Evolutionary conservation across 2,888 invertebrate species (phyloP), one percentile per base, ranked within the genome.

Genomic region (Drosophila macrospina): DNA sequence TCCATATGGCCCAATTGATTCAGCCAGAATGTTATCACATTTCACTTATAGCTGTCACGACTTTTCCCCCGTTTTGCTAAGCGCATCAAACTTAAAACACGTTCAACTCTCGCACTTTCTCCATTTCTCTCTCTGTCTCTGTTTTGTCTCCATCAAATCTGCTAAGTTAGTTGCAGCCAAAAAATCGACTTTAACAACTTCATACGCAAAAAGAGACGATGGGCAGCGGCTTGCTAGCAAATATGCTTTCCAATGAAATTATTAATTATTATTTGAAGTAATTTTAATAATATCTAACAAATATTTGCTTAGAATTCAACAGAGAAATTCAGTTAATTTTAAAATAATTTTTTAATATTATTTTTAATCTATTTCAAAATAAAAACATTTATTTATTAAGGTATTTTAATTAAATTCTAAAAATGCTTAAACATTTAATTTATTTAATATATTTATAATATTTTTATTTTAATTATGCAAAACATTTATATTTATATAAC

Each of bases 41-140:
- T 72, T 69, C 66, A 50, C 62, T 73, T 76, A 51, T 15, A 51
- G 54, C 73, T 76, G 56, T 71, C 52, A 56, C 41, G 42, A 48
- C 39, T 50, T 50, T 63, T 51, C 26, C 8, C 10, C n/a, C 16
- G 34, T 20, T 20, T 7, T 41, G n/a, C 11, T 50, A 61, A 51
- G 36, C 59, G 36, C 59, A 66, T 57, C 36, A 54, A 63, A 61
- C 57, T 45, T 52, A 47, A 47, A 45, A 44, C 54, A 34, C 52
- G n/a, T 42, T 57, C 15, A 50, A 42, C 62, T 44, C 7, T 20
- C 30, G 10, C 13, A 16, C 52, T 52, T 13, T 8, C 5, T 11
- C 1, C 13, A 2, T 51, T 10, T 8, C 20, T 34, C n/a, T 7
- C 16, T 47, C 3, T 4, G 0, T 8, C 15, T 34, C 20, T 24